Percentiles rank a stretch among this genome's conserved stretches.
phyloP scores from a whole-genome alignment of 1,140 invertebrate genomes.

The Apis mellifera region Amel_HAv3.1 CM009933.2:3158501-3159000 shows the following conservation, averaged over 20 bases:
- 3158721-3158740: not conserved
- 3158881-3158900: too few relatives aligned
- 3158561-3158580: conserved; percentile 50
- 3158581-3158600: conserved; percentile 7
- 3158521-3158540: conserved; percentile 35
- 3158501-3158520: conserved; percentile 34
- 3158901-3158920: too few relatives aligned
- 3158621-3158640: not conserved
- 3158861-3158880: too few relatives aligned
- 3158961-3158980: too few relatives aligned
- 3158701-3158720: not conserved
- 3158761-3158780: not conserved
- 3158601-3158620: not conserved
- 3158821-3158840: too few relatives aligned
- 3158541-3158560: conserved; percentile 56
- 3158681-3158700: not conserved
- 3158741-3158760: not conserved
- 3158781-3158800: too few relatives aligned
- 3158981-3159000: too few relatives aligned
- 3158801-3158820: too few relatives aligned
- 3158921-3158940: too few relatives aligned
- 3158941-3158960: too few relatives aligned
- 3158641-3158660: not conserved
- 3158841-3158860: too few relatives aligned
- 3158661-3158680: not conserved